These are phyloP conservation scores for Drosophila kuntzei DNA, from an alignment of 2,888 invertebrate species.

Conservation along the genomic window DNA sequence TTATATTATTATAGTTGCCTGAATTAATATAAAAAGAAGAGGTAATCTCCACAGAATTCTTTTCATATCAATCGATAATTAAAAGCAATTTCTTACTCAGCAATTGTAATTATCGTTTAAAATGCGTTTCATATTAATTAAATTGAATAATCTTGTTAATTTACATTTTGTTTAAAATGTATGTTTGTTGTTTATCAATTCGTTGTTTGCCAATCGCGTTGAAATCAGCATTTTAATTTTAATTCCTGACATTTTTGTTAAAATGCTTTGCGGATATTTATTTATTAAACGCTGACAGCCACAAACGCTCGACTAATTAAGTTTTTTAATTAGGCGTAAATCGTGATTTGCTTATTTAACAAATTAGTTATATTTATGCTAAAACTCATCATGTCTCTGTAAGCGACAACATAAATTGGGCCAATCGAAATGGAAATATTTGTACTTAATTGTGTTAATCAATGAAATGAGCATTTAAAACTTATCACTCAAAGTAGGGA, in stretches of 20 bases:
- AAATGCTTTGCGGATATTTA: slow-evolving; percentile 5
- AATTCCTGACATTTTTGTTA: neutral
- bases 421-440: slow-evolving; percentile 18
- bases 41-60: neutral
- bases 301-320: slow-evolving; percentile 66
- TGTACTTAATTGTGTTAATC: slow-evolving; percentile 30
- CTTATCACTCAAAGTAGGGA: neutral
- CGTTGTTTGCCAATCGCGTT: neutral
- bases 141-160: slow-evolving; percentile 7
- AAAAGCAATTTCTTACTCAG: neutral
- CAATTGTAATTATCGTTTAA: neutral
- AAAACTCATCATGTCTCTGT: slow-evolving; percentile 11
- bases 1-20: neutral
- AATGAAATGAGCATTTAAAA: neutral
- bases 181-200: neutral
- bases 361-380: slow-evolving; percentile 45
- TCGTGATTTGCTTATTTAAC: slow-evolving; percentile 49
- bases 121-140: neutral
- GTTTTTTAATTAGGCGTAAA: slow-evolving; percentile 63
- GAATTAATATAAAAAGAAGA: neutral
- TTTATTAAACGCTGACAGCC: slow-evolving; percentile 56
- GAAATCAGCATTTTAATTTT: slow-evolving; percentile 1
- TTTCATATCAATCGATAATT: neutral
- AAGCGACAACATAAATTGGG: slow-evolving; percentile 31
- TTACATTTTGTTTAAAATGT: neutral